Conservation (phyloP, 2,888 invertebrate genomes). For the Rotaria magnacalcarata region DNA sequence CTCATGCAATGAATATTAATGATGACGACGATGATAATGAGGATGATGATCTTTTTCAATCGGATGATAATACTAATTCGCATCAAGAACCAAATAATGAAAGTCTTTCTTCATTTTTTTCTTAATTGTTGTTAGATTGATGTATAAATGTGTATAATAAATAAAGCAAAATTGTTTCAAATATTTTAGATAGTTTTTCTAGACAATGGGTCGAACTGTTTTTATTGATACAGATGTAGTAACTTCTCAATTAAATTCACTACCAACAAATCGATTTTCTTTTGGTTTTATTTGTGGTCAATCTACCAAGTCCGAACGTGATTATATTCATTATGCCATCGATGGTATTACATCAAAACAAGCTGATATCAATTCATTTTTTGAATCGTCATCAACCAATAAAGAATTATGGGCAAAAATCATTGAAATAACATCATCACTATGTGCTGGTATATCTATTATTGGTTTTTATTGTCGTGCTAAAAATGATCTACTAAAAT, state of each 20-base stretch:
- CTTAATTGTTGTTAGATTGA: not conserved
- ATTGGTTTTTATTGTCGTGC: conserved; percentile 37
- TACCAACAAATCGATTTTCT: not conserved
- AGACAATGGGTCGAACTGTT: conserved; percentile 13
- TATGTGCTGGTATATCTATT: conserved; percentile 12
- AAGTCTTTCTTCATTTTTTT: conserved; percentile 7
- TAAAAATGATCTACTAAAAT: conserved; percentile 7
- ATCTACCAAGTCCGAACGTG: not conserved
- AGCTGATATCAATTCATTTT: not conserved
- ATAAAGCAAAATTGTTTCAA: not conserved
- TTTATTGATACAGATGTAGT: conserved; percentile 7
- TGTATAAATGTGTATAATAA: not conserved
- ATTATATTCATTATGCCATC: conserved; percentile 3
- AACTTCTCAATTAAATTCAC: not conserved
- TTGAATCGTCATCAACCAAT: not conserved
- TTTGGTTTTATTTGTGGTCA: conserved; percentile 24
- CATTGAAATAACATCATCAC: not conserved
- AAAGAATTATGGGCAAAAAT: conserved; percentile 32
- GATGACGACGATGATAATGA: not conserved
- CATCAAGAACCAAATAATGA: not conserved
- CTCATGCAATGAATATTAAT: conserved; percentile 3
- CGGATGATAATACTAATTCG: not conserved
- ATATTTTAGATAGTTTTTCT: not conserved
- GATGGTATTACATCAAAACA: not conserved
- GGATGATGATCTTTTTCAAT: not conserved